Evolutionary conservation across 2,888 invertebrate species (phyloP).

Genomic region (Yponomeuta sedellus): DNA sequence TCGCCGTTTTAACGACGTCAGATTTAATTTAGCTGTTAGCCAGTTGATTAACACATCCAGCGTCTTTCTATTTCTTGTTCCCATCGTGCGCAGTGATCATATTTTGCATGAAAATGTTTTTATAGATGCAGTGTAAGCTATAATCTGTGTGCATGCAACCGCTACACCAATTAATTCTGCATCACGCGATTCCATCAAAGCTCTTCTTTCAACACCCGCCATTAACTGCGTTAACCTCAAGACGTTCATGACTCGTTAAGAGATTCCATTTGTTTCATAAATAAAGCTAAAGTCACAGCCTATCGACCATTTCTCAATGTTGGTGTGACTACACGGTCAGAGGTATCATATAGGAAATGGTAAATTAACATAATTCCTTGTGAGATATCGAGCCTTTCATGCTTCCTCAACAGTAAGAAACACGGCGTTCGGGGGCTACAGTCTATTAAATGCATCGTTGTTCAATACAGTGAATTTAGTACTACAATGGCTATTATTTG

Average conservation of each 20-base stretch:
- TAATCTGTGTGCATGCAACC: slow-evolving; percentile 49
- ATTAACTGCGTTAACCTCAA: not conserved
- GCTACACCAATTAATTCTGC: slow-evolving; percentile 53
- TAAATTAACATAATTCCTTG: not conserved
- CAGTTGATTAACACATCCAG: slow-evolving; percentile 8
- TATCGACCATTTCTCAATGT: not conserved
- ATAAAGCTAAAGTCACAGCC: too few relatives aligned
- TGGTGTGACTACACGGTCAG: not conserved
- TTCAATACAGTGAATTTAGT: too few relatives aligned
- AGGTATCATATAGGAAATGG: not conserved
- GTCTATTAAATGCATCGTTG: too few relatives aligned
- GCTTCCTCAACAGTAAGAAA: slow-evolving; percentile 10
- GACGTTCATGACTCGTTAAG: too few relatives aligned
- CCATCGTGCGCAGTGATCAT: not conserved
- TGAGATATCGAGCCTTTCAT: slow-evolving; percentile 15
- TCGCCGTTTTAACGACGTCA: not conserved
- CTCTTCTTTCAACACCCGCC: slow-evolving; percentile 20
- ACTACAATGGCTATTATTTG: too few relatives aligned
- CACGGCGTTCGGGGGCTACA: not conserved
- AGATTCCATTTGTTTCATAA: too few relatives aligned
- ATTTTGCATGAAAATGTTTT: not conserved
- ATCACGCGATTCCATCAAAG: slow-evolving; percentile 46
- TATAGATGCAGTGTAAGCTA: slow-evolving; percentile 1
- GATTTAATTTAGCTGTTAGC: not conserved
- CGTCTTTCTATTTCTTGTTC: not conserved